Evolutionary conservation across 1,140 invertebrate species (phyloP), one percentile per base, ranked within the genome.

Genomic region (Goniozus legneri): DNA sequence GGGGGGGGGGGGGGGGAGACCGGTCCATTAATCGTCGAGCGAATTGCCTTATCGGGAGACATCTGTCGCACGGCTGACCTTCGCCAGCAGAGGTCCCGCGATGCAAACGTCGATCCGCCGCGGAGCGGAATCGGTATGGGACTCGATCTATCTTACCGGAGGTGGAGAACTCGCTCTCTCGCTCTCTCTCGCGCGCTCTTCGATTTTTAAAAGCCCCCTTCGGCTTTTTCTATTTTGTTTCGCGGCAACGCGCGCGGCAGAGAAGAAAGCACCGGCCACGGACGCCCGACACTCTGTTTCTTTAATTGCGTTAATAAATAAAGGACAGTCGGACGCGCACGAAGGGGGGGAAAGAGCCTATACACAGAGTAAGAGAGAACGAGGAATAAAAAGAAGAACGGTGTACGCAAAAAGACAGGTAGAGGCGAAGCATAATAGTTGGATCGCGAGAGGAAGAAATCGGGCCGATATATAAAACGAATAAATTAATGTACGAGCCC

Each of bases 221-320:
- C 47, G 40, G 24, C 24, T 27, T 10, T 27, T 27, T n/a, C n/a
- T n/a, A n/a, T n/a, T n/a, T n/a, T n/a, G n/a, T n/a, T n/a, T n/a
- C n/a, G 53, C 51, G 57, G 56, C 60, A 50, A 54, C 52, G 40
- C 49, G 52, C 47, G 58, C 56, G 60, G 50, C 56, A 62, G 47
- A 67, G 56, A 67, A 64, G 54, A 66, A 66, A 65, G 60, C n/a
- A 12, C 60, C 53, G 58, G 59, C 58, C 49, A 49, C 55, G 33
- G 45, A 50, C 41, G 57, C 56, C 64, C 66, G 56, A 69, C 66
- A 69, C 66, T 65, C 64, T 65, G 66, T 72, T 69, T 72, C 69
- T 72, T 70, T 74, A 75, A 73, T 75, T 73, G 69, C 72, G 68
- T 73, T 73, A 75, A 72, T 75, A 75, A 75, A 75, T 72, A 71